A percentile compares a stretch with the other conserved stretches of the same genome.
These are phyloP conservation scores for Poeciliopsis turneri DNA, from an alignment of 2,797 vertebrate genomes.

Conservation along the genomic window DNA sequence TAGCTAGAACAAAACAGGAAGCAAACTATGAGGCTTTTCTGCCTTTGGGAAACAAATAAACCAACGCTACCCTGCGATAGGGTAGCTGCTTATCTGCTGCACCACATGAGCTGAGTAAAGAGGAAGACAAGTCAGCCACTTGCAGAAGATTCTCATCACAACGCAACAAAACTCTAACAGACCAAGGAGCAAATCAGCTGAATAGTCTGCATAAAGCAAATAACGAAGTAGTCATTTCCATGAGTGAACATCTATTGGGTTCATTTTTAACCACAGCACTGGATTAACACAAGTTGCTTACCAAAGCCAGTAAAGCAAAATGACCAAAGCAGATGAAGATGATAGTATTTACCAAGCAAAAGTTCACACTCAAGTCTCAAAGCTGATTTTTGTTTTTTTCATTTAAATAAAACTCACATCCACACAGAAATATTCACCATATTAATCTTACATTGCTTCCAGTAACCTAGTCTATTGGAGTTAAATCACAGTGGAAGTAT, in stretches of 20 bases:
- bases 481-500: conserved; percentile 36
- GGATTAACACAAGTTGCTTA: background rate
- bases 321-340: background rate
- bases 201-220: background rate
- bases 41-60: conserved; percentile 34
- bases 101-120: conserved; percentile 51
- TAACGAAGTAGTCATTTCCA: background rate
- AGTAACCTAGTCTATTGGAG: conserved; percentile 58
- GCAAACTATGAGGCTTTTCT: conserved; percentile 35
- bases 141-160: conserved; percentile 10
- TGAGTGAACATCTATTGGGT: background rate
- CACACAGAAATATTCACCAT: conserved; percentile 23
- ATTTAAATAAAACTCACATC: conserved; percentile 13
- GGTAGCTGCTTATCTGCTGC: conserved; percentile 2
- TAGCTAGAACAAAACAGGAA: conserved; percentile 68
- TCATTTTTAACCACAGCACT: background rate
- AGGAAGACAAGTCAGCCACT: conserved; percentile 59
- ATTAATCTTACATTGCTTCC: conserved; percentile 20
- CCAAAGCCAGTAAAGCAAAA: background rate
- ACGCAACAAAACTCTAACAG: background rate
- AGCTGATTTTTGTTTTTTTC: background rate
- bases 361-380: background rate
- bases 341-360: background rate
- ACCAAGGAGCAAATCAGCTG: background rate
- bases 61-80: conserved; percentile 25